Conservation (phyloP, 1,140 invertebrate genomes). For the Cydia splendana region DNA sequence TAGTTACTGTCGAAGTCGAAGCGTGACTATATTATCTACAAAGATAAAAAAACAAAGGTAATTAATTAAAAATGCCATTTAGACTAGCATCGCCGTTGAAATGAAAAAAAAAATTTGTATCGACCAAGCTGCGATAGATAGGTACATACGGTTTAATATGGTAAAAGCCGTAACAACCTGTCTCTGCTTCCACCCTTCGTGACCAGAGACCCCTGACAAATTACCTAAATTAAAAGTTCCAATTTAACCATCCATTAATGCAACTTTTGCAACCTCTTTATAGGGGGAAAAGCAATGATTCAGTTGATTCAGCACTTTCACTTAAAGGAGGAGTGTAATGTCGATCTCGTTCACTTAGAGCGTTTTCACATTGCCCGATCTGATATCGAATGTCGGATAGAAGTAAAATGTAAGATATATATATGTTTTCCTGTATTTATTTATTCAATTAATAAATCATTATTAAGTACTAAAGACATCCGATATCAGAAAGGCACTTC, state of each 20-base stretch:
- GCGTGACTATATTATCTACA: neutral
- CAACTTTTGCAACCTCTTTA: neutral
- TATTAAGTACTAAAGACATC: too few relatives aligned
- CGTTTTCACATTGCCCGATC: too few relatives aligned
- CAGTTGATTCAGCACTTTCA: neutral
- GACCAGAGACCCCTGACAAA: slow-evolving; percentile 24
- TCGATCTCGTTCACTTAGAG: too few relatives aligned
- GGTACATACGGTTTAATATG: slow-evolving; percentile 37
- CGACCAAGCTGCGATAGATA: neutral
- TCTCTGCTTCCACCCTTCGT: slow-evolving; percentile 31
- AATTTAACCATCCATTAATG: slow-evolving; percentile 3
- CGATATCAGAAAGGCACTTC: too few relatives aligned
- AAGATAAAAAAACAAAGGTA: neutral
- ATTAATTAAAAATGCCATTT: too few relatives aligned
- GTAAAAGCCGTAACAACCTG: slow-evolving; percentile 43
- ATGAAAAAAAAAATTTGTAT: neutral
- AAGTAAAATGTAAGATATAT: too few relatives aligned
- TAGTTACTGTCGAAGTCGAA: neutral
- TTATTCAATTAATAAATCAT: too few relatives aligned
- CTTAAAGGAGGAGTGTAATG: neutral
- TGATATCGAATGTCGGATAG: too few relatives aligned
- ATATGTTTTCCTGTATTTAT: too few relatives aligned
- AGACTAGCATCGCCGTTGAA: neutral
- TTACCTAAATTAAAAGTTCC: slow-evolving; percentile 17
- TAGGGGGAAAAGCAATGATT: slow-evolving; percentile 2